Evolutionary conservation across 2,113 vertebrate genomes (phyloP).

Genomic region (Polypterus senegalus): DNA sequence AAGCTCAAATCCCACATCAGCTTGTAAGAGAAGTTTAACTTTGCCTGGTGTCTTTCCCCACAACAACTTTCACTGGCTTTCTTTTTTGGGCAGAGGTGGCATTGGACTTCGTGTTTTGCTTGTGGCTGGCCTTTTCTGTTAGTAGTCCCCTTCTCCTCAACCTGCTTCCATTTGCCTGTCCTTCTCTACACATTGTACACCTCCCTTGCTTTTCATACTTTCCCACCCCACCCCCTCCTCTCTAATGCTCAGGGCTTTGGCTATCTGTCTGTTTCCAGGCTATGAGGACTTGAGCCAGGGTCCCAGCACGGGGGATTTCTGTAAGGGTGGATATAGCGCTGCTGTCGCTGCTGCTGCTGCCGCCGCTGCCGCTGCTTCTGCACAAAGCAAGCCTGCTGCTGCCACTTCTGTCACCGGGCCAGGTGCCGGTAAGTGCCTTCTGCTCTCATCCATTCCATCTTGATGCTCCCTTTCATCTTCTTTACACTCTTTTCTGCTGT

Average conservation of each 20-base stretch:
- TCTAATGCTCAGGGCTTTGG: not conserved
- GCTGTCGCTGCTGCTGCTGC: conserved; percentile 41
- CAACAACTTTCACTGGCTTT: no score
- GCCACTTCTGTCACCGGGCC: conserved; percentile 58
- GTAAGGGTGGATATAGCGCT: conserved; percentile 66
- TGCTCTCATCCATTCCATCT: conserved; percentile 29
- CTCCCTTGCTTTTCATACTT: conserved; percentile 9
- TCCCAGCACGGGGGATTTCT: conserved; percentile 70
- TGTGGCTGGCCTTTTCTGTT: not conserved
- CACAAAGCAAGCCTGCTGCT: conserved; percentile 57
- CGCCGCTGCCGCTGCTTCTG: conserved; percentile 41
- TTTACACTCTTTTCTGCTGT: conserved; percentile 17
- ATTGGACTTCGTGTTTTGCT: not conserved
- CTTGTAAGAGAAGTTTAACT: no score
- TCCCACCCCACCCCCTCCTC: conserved; percentile 13
- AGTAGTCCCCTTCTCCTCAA: not conserved
- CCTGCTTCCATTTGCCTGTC: conserved; percentile 19
- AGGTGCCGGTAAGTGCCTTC: conserved; percentile 62
- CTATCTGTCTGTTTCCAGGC: conserved; percentile 47
- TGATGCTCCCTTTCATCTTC: conserved; percentile 18
- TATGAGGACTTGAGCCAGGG: conserved; percentile 74
- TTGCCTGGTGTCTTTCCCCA: no score
- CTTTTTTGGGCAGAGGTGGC: no score
- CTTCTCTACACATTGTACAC: not conserved
- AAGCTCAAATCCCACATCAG: no score